Percentiles rank a stretch among this genome's conserved stretches.
phyloP scores from a whole-genome alignment of 2,797 vertebrate genomes.

The Naso thynnoides region DNA sequence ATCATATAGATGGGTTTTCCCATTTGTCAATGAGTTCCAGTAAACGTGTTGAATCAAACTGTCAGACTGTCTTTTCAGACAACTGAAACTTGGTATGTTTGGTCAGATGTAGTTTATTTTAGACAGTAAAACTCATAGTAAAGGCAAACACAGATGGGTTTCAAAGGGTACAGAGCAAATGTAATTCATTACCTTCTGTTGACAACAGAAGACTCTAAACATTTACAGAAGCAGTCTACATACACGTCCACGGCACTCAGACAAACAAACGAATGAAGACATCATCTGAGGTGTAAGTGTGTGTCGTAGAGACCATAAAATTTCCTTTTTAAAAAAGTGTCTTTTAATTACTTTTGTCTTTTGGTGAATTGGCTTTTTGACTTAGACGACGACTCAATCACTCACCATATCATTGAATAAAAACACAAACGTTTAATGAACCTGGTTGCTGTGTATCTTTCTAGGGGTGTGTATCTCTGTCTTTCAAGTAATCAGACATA shows the following conservation, averaged over 20 bases:
- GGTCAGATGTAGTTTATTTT: not conserved
- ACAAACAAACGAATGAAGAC: not conserved
- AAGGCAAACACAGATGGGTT: constrained; percentile 10
- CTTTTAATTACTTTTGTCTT: not conserved
- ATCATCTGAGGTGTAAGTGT: not conserved
- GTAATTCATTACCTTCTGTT: constrained; percentile 9
- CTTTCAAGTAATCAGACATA: not conserved
- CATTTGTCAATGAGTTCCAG: constrained; percentile 7
- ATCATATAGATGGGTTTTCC: constrained; percentile 31
- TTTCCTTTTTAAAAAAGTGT: not conserved
- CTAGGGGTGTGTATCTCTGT: not conserved
- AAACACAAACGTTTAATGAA: not conserved
- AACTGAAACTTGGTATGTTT: constrained; percentile 7
- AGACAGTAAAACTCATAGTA: not conserved
- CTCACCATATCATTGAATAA: not conserved
- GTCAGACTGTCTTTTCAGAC: constrained; percentile 16
- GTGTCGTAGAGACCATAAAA: not conserved
- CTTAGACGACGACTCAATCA: not conserved
- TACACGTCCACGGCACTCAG: not conserved
- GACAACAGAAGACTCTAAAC: constrained; percentile 10
- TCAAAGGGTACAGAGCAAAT: not conserved
- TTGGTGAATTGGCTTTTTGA: not conserved
- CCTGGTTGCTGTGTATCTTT: not conserved
- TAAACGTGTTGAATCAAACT: not conserved
- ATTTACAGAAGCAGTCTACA: not conserved